A percentile compares a stretch with the other conserved stretches of the same genome.
phyloP scores from a whole-genome alignment of 2,888 invertebrate species.

The Hemithea aestivaria region DNA sequence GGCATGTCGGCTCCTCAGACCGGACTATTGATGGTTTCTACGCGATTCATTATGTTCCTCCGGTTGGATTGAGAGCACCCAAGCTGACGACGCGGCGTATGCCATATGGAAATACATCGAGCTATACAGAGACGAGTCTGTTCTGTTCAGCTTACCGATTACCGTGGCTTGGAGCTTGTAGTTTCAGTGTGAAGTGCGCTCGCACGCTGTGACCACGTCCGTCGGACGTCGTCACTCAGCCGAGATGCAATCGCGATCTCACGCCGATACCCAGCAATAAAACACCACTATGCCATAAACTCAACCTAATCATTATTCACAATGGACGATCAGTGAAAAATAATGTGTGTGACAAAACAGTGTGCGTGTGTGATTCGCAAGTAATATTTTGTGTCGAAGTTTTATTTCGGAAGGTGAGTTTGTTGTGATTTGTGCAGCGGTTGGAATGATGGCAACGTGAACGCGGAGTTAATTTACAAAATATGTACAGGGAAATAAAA shows the following conservation, averaged over 20 bases:
- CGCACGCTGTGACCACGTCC: constrained; percentile 12
- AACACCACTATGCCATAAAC: constrained; percentile 37
- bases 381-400: constrained; percentile 25
- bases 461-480: constrained; percentile 35
- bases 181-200: constrained; percentile 15
- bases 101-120: too few relatives aligned
- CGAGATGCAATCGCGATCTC: constrained; percentile 17
- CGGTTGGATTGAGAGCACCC: constrained; percentile 3
- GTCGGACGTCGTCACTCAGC: neutral
- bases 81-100: neutral
- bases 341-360: constrained; percentile 24
- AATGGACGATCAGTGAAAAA: constrained; percentile 34
- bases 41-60: constrained; percentile 6
- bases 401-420: constrained; percentile 43
- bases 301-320: constrained; percentile 33
- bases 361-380: constrained; percentile 24
- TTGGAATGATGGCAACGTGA: constrained; percentile 32
- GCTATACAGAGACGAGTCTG: constrained; percentile 2
- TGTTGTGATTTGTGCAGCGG: constrained; percentile 36
- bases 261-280: constrained; percentile 34
- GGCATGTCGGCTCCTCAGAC: neutral
- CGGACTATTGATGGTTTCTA: neutral
- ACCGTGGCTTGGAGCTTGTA: too few relatives aligned
- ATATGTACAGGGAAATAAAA: constrained; percentile 12
- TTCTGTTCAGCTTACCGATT: neutral